Base-by-base conservation (phyloP, 2,888 invertebrate species). In the Rhorus exstirpatorius region DNA sequence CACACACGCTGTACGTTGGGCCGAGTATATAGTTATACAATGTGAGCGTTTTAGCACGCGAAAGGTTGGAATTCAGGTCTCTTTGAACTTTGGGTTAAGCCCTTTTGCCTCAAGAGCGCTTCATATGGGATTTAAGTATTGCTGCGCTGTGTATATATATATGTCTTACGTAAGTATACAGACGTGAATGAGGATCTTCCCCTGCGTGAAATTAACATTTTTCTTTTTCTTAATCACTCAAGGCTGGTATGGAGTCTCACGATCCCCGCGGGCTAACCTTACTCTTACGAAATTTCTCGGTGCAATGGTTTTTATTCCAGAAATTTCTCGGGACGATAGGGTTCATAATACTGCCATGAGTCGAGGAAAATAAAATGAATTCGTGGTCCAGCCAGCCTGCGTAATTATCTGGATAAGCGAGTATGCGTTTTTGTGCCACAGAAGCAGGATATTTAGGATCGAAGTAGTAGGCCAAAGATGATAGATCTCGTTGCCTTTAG, bases 221-320 rank as follows among this genome's bases (percentile, higher is more conserved):
- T 67, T 68, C 35, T 58, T 58, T 49, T 53, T 49, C n/a, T n/a
- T 26, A 10, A 12, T 19, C 46, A n/a, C 35, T 10, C 21, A 19
- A 41, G 72, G 79, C 38, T 72, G 55, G 51, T 4, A n/a, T 38
- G 14, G 31, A 12, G 1, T 79, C 79, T 65, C 79, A 79, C 79
- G 79, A 72, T 58, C 72, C 65, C 61, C 46, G 17, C 38, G 19
- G 38, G 65, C n/a, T 63, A 19, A 17, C 46, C 61, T 14, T 38
- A 21, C 49, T 35, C 35, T 70, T 53, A 63, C 53, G 26, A 83
- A 26, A 55, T 67, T 53, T 49, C 35, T 68, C 44, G 35, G 51
- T 58, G 58, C 58, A 17, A n/a, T 19, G 12, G 8, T 44, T 63
- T 44, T 63, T 44, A 7, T 41, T 6, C 10, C 19, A 17, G 31